phyloP scores from a whole-genome alignment of 2,888 invertebrate species.

The Rhagonycha fulva region DNA sequence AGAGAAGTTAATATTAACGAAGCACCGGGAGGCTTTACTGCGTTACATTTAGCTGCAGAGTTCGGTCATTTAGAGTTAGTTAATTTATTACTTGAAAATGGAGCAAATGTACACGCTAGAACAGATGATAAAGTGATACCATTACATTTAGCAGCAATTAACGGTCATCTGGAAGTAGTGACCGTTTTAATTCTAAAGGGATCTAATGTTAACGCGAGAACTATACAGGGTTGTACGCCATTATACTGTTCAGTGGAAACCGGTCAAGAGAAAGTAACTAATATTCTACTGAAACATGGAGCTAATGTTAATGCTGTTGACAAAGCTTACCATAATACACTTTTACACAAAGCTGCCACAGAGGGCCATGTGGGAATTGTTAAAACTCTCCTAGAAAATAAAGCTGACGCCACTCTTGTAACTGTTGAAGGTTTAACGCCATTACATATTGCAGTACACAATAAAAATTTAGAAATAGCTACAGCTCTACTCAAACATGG shows the following conservation, averaged over 20 bases:
- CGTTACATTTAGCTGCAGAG: too few species aligned
- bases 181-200: background rate
- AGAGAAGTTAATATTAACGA: background rate
- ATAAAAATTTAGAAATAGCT: background rate
- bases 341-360: background rate
- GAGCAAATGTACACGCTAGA: background rate
- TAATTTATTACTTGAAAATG: background rate
- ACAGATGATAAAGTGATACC: background rate
- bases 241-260: background rate
- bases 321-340: background rate
- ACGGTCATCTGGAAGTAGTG: background rate
- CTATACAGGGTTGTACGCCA: too few species aligned
- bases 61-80: background rate
- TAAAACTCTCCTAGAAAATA: background rate
- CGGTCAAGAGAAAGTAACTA: background rate
- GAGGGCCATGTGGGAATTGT: background rate
- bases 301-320: too few species aligned
- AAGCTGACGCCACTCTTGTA: background rate
- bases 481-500: too few species aligned
- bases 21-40: background rate
- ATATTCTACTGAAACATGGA: background rate
- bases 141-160: background rate
- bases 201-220: background rate
- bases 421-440: background rate
- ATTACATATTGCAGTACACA: background rate